Percentiles rank a stretch among this genome's conserved stretches.
These are phyloP conservation scores for Terrapene triunguis DNA, from an alignment of 2,113 vertebrate genomes.

Conservation along the genomic window DNA sequence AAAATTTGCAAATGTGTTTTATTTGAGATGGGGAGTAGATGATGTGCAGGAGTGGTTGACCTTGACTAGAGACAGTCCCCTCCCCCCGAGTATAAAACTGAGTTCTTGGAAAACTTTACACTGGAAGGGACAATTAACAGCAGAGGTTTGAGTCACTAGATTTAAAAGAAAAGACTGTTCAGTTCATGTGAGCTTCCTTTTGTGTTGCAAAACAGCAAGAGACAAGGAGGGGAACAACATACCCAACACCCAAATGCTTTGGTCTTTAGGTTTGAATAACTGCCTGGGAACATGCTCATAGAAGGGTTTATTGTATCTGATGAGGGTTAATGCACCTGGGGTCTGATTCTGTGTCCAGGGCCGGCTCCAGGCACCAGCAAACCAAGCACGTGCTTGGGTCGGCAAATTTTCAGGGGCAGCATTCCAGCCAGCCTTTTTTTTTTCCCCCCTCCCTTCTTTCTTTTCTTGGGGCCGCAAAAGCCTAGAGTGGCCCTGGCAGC, in stretches of 20 bases:
- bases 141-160: not conserved
- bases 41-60: not conserved
- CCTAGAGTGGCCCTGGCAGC: too few relatives aligned
- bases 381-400: too few relatives aligned
- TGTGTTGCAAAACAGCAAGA: not conserved
- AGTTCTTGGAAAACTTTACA: not conserved
- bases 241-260: not conserved
- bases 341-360: rapidly evolving
- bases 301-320: not conserved
- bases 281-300: rapidly evolving
- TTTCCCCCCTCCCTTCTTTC: too few relatives aligned
- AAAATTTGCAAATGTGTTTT: not conserved
- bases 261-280: not conserved
- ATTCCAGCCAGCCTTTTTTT: too few relatives aligned
- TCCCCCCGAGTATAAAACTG: rapidly evolving
- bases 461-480: too few relatives aligned
- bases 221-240: not conserved
- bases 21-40: not conserved
- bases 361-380: too few relatives aligned
- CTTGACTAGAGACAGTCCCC: not conserved
- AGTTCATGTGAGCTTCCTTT: not conserved
- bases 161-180: not conserved
- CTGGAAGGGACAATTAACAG: not conserved
- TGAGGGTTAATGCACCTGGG: not conserved
- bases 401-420: too few relatives aligned